Percentiles rank a stretch among this genome's conserved stretches.
These are phyloP conservation scores for Globodera ellingtonae DNA, from an alignment of 1,140 invertebrate genomes.

Conservation along the genomic window DNA sequence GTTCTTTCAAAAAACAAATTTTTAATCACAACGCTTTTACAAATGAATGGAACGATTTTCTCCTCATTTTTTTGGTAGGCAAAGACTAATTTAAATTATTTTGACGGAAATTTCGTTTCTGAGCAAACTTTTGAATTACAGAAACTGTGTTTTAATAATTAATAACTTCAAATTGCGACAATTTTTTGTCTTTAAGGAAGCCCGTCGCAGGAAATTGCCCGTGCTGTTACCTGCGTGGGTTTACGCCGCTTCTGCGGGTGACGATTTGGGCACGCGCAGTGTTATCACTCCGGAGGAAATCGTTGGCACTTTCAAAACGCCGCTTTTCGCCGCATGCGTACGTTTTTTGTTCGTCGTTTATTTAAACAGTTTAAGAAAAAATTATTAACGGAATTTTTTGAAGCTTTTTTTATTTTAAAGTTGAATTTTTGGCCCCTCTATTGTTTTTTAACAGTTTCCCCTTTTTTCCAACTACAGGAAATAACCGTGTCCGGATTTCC, in stretches of 20 bases:
- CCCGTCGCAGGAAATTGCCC: neutral
- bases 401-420: too few relatives aligned
- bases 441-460: too few relatives aligned
- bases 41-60: neutral
- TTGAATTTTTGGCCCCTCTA: too few relatives aligned
- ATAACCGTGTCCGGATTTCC: slow-evolving; percentile 29
- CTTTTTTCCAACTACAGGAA: neutral
- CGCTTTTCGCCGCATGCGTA: slow-evolving; percentile 20
- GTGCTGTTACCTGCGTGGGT: neutral
- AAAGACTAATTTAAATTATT: neutral
- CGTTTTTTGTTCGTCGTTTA: neutral
- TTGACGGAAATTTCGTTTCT: too few relatives aligned
- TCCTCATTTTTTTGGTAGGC: neutral
- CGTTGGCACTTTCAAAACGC: neutral
- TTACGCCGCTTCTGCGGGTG: neutral
- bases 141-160: too few relatives aligned
- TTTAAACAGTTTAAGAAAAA: too few relatives aligned
- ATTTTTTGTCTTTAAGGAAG: neutral
- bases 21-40: neutral
- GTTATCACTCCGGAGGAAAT: neutral
- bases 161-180: too few relatives aligned
- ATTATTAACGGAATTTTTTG: too few relatives aligned
- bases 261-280: neutral
- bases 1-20: neutral
- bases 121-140: too few relatives aligned